Percentiles rank a stretch among this genome's conserved stretches.
phyloP scores from a whole-genome alignment of 2,888 invertebrate genomes.

The Microctonus aethiopoides region DNA sequence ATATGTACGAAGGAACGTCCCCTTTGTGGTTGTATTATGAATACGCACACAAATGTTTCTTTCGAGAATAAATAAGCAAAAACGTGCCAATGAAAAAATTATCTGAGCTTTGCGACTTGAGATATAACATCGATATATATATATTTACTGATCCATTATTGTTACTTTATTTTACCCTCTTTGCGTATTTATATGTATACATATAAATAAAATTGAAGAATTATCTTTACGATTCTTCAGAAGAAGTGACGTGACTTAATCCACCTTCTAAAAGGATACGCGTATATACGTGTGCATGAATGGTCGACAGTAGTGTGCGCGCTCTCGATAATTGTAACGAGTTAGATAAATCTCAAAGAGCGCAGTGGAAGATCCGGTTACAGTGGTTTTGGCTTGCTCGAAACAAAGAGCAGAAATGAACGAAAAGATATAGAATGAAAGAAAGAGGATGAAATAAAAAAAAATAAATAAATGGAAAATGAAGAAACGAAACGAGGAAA shows the following conservation, averaged over 20 bases:
- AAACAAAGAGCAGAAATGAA: constrained; percentile 18
- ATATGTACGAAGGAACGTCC: too few species aligned
- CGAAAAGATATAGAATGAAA: too few species aligned
- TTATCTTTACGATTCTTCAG: constrained; percentile 18
- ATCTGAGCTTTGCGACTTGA: too few species aligned
- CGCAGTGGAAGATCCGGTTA: constrained; percentile 37
- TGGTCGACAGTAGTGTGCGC: constrained; percentile 18
- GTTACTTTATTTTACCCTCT: too few species aligned
- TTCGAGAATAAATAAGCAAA: constrained; percentile 35
- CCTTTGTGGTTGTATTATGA: background rate
- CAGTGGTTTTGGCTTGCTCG: constrained; percentile 22
- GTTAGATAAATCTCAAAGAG: constrained; percentile 36
- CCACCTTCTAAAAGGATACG: constrained; percentile 19
- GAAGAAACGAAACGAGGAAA: background rate
- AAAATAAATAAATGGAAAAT: background rate
- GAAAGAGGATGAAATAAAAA: constrained; percentile 1
- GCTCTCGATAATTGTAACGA: constrained; percentile 33
- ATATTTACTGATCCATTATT: too few species aligned
- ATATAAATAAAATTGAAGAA: too few species aligned
- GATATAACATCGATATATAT: too few species aligned
- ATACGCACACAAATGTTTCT: background rate
- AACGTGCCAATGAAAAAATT: too few species aligned
- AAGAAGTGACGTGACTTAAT: constrained; percentile 19
- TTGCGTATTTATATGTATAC: too few species aligned
- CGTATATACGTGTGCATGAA: too few species aligned